Percentiles rank a stretch among this genome's conserved stretches.
These are phyloP conservation scores for Origma solitaria DNA, from an alignment of 2,113 vertebrate species.

Conservation along the genomic window DNA sequence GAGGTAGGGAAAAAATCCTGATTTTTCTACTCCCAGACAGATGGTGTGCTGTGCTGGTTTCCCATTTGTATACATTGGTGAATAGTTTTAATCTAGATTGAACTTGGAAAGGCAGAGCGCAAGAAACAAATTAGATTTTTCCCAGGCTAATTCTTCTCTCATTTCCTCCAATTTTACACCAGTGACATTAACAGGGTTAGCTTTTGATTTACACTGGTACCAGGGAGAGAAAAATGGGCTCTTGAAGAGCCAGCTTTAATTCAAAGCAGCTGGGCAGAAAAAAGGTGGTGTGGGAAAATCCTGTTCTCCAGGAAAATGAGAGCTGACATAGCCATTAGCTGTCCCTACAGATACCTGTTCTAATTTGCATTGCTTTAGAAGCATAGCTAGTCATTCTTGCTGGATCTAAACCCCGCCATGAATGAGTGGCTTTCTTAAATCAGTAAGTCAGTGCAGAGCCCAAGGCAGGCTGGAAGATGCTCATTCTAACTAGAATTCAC, in stretches of 20 bases:
- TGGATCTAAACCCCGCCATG: background rate
- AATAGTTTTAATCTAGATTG: background rate
- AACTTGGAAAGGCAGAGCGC: background rate
- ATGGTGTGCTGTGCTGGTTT: background rate
- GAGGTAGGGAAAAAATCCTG: background rate
- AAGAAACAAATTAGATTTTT: slow-evolving; percentile 44
- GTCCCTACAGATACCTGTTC: slow-evolving; percentile 7
- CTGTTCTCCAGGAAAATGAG: background rate
- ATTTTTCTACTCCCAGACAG: background rate
- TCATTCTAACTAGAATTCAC: background rate
- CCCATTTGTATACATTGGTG: background rate
- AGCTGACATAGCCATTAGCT: background rate
- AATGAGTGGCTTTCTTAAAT: background rate
- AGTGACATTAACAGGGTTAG: slow-evolving; percentile 15
- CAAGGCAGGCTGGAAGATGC: background rate
- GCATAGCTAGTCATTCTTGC: background rate
- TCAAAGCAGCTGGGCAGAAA: slow-evolving; percentile 32
- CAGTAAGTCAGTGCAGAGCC: background rate
- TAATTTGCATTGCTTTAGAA: background rate
- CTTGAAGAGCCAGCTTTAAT: background rate
- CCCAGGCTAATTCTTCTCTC: slow-evolving; percentile 26
- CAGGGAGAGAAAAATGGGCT: slow-evolving; percentile 10
- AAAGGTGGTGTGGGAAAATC: slow-evolving; percentile 6
- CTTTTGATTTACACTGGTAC: slow-evolving; percentile 2
- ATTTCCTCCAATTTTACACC: slow-evolving; percentile 38